Percentiles rank a stretch among this genome's conserved stretches.
These are phyloP conservation scores for Melikaiella ostensackeni DNA, from an alignment of 2,888 invertebrate genomes.

Conservation along the genomic window DNA sequence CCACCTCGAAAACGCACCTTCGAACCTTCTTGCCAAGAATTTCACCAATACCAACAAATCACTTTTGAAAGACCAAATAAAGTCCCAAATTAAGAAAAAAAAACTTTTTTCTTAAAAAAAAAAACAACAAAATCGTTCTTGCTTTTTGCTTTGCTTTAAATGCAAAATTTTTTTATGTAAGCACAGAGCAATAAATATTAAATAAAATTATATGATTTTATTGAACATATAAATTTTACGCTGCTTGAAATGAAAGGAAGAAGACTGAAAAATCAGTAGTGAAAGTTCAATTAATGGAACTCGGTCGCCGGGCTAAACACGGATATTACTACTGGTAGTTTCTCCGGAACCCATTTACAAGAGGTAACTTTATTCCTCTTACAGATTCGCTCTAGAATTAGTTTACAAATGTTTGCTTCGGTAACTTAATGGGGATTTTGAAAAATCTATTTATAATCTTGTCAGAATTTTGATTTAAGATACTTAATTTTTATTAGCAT, in stretches of 20 bases:
- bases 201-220: too few relatives aligned
- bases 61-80: neutral
- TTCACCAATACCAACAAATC: neutral
- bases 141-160: neutral
- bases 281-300: neutral
- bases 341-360: neutral
- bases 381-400: too few relatives aligned
- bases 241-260: neutral
- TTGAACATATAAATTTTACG: neutral
- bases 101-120: neutral
- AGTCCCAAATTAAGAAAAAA: neutral
- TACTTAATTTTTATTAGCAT: too few relatives aligned
- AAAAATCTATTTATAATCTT: too few relatives aligned
- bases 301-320: neutral
- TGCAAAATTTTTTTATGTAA: too few relatives aligned
- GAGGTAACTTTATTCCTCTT: neutral
- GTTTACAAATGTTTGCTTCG: too few relatives aligned
- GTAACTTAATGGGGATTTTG: too few relatives aligned
- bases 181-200: neutral
- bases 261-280: neutral
- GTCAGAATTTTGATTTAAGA: too few relatives aligned
- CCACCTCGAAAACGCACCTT: constrained; percentile 42
- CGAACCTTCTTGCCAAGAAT: neutral
- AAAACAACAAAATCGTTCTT: too few relatives aligned
- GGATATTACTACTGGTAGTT: neutral